phyloP scores from a whole-genome alignment of 2,113 vertebrate genomes.

The Geococcyx californianus region DNA sequence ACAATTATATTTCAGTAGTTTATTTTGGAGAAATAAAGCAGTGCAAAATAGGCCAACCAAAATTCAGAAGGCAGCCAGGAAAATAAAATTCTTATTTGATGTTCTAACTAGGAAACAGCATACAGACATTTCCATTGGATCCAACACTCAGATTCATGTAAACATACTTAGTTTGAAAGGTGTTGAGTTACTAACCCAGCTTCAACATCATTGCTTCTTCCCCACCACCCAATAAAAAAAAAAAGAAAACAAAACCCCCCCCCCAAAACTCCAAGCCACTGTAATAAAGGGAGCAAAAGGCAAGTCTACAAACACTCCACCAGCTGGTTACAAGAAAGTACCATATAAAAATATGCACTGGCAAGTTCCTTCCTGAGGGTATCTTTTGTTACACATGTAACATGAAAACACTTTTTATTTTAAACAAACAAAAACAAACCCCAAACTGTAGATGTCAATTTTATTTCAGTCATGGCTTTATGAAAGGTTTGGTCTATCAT shows the following conservation, averaged over 20 bases:
- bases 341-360: slow-evolving; percentile 62
- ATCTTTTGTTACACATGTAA: slow-evolving; percentile 36
- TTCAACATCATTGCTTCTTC: not conserved
- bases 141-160: slow-evolving; percentile 66
- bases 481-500: slow-evolving; percentile 17
- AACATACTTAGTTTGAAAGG: slow-evolving; percentile 60
- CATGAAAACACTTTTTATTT: slow-evolving; percentile 47
- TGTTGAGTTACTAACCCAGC: slow-evolving; percentile 47
- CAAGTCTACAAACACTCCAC: slow-evolving; percentile 50
- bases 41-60: slow-evolving; percentile 77
- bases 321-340: slow-evolving; percentile 62
- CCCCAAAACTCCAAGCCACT: not conserved
- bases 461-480: slow-evolving; percentile 47
- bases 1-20: slow-evolving; percentile 83
- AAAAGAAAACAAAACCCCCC: not conserved
- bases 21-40: slow-evolving; percentile 82
- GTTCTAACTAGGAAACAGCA: slow-evolving; percentile 62
- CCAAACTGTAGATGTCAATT: not conserved
- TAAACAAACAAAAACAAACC: slow-evolving; percentile 26
- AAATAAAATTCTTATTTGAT: slow-evolving; percentile 55
- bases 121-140: slow-evolving; percentile 62
- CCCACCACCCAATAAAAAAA: not conserved
- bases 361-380: slow-evolving; percentile 59
- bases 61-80: slow-evolving; percentile 71
- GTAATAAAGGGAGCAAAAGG: slow-evolving; percentile 37